These are phyloP conservation scores for Pleuronectes platessa DNA, from an alignment of 2,113 vertebrate species.

Conservation along the genomic window DNA sequence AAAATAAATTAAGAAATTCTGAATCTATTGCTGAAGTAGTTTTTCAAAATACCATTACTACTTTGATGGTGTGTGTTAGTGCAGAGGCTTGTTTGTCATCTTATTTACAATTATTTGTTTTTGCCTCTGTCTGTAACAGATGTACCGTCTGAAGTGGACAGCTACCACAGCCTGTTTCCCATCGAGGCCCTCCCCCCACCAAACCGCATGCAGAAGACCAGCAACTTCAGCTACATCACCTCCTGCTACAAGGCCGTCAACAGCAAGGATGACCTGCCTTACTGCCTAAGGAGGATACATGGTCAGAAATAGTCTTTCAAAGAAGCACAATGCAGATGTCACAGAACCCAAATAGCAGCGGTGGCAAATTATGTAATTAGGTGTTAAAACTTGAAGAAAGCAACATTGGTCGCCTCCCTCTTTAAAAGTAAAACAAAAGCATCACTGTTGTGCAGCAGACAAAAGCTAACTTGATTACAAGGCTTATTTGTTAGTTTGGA, in stretches of 20 bases:
- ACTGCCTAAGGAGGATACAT: constrained; percentile 98
- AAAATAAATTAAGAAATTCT: too few relatives aligned
- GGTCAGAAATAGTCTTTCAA: constrained; percentile 79
- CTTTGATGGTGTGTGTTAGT: too few relatives aligned
- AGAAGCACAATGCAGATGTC: neutral
- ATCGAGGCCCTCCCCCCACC: constrained; percentile 95
- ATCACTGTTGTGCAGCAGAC: neutral
- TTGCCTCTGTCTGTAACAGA: constrained; percentile 73
- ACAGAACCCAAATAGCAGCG: neutral
- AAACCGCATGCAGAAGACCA: constrained; percentile 97
- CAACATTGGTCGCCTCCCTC: too few relatives aligned
- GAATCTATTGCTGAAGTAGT: too few relatives aligned
- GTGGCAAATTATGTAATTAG: neutral
- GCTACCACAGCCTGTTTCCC: constrained; percentile 98
- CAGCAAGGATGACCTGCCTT: constrained; percentile 97
- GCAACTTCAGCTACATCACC: constrained; percentile 98
- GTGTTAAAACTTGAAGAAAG: neutral
- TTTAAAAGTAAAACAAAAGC: too few relatives aligned
- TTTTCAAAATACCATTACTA: too few relatives aligned
- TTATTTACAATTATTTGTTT: too few relatives aligned
- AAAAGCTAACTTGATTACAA: neutral
- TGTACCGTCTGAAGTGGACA: constrained; percentile 97
- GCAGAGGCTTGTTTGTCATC: too few relatives aligned
- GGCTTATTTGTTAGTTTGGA: neutral
- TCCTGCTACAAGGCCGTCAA: constrained; percentile 99